Conservation (phyloP, 2,113 vertebrate species). For the Marmota flaviventris region DNA sequence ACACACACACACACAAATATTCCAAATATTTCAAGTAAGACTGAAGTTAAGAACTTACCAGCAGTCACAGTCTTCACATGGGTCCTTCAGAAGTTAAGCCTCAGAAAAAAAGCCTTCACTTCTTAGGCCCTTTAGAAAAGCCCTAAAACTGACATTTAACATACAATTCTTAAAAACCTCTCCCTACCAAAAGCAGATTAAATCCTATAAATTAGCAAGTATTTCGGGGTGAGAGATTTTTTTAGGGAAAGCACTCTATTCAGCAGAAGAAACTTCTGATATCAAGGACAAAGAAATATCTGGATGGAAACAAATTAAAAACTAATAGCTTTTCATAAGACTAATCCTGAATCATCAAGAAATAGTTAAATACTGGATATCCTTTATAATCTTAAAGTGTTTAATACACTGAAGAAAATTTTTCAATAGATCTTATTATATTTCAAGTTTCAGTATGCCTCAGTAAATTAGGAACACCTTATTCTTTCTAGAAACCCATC, state of each 20-base stretch:
- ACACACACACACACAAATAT: neutral
- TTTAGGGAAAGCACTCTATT: neutral
- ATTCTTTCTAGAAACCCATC: constrained; percentile 2
- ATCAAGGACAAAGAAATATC: neutral
- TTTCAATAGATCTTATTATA: neutral
- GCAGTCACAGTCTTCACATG: neutral
- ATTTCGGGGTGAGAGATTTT: neutral
- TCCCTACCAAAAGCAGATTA: constrained; percentile 10
- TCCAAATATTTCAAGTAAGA: constrained; percentile 26
- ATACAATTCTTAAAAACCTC: constrained; percentile 51
- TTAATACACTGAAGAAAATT: constrained; percentile 33
- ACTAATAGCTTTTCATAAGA: constrained; percentile 21
- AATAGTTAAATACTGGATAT: neutral
- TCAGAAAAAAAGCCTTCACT: constrained; percentile 26
- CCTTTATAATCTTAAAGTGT: neutral
- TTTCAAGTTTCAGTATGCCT: constrained; percentile 9
- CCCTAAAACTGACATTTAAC: neutral
- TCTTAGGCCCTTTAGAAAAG: constrained; percentile 21
- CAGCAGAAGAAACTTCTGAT: neutral
- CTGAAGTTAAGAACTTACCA: neutral
- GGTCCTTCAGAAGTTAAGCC: constrained; percentile 38
- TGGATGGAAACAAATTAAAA: constrained; percentile 30
- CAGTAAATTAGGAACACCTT: constrained; percentile 47
- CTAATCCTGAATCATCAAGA: constrained; percentile 24
- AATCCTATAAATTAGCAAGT: neutral